These are phyloP conservation scores for Pomatostomus ruficeps DNA, from an alignment of 2,113 vertebrate species.

Conservation along the genomic window DNA sequence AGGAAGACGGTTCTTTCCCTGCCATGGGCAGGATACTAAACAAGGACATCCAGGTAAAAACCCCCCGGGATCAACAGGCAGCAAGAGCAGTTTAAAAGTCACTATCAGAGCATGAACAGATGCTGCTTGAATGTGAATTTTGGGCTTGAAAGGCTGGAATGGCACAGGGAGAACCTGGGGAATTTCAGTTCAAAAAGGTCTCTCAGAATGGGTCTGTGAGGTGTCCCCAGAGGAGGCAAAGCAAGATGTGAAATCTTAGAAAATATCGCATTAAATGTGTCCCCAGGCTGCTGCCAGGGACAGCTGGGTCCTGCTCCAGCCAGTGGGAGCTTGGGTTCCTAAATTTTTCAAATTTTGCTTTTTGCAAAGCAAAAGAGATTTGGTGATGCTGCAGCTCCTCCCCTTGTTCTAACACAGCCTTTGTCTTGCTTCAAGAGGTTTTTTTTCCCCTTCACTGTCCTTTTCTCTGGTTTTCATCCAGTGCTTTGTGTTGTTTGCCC, in stretches of 20 bases:
- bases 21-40: slow-evolving; percentile 90
- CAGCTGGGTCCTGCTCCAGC: neutral
- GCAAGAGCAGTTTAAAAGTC: neutral
- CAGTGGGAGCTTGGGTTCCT: neutral
- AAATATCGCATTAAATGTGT: neutral
- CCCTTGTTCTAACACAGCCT: neutral
- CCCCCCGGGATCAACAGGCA: neutral
- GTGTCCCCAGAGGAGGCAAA: neutral
- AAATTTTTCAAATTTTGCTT: no score
- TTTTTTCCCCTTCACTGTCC: neutral
- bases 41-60: slow-evolving; percentile 89
- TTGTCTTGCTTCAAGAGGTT: neutral
- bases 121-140: neutral
- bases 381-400: neutral
- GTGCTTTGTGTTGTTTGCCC: neutral
- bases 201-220: neutral
- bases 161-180: neutral
- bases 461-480: neutral
- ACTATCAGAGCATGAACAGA: neutral
- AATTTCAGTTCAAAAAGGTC: rapidly evolving
- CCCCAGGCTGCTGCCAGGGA: neutral
- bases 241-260: neutral
- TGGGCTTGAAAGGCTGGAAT: neutral
- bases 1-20: slow-evolving; percentile 86
- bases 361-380: neutral